phyloP scores from a whole-genome alignment of 64 coral and sea anemone genomes.

The Orbicella faveolata region DNA sequence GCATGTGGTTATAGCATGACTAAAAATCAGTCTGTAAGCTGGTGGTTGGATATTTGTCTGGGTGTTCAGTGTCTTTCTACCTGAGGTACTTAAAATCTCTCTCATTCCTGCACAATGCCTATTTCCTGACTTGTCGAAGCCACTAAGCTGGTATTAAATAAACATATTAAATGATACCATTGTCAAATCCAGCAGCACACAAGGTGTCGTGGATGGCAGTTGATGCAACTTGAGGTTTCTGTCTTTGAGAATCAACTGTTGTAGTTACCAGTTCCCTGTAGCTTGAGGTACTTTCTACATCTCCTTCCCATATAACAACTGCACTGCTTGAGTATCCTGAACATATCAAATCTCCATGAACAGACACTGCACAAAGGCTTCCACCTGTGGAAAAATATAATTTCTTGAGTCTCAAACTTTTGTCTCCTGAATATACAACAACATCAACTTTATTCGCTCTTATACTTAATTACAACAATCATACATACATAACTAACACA shows the following conservation, averaged over 20 bases:
- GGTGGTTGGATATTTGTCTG: no score
- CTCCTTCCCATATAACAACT: slow-evolving; percentile 70
- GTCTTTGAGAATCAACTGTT: slow-evolving; percentile 5
- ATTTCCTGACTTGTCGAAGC: no score
- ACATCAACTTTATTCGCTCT: no score
- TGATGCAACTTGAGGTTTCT: slow-evolving; percentile 44
- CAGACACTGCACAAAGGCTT: slow-evolving; percentile 62
- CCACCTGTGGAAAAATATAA: slow-evolving; percentile 59
- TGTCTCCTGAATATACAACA: no score
- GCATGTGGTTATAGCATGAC: no score
- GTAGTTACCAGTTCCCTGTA: slow-evolving; percentile 42
- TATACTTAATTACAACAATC: no score
- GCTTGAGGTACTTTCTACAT: slow-evolving; percentile 33
- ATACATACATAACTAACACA: no score
- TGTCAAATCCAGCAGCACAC: slow-evolving; percentile 86
- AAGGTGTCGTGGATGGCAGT: slow-evolving; percentile 44
- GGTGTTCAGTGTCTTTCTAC: no score
- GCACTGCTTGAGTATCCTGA: slow-evolving; percentile 85
- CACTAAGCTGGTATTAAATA: neutral
- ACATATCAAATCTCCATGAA: slow-evolving; percentile 53
- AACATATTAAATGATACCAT: slow-evolving; percentile 51
- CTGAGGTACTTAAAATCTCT: no score
- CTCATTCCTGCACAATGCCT: no score
- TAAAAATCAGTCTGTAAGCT: no score
- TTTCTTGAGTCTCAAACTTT: neutral